Conservation (phyloP, 2,113 vertebrate genomes). For the Oncorhynchus nerka region DNA sequence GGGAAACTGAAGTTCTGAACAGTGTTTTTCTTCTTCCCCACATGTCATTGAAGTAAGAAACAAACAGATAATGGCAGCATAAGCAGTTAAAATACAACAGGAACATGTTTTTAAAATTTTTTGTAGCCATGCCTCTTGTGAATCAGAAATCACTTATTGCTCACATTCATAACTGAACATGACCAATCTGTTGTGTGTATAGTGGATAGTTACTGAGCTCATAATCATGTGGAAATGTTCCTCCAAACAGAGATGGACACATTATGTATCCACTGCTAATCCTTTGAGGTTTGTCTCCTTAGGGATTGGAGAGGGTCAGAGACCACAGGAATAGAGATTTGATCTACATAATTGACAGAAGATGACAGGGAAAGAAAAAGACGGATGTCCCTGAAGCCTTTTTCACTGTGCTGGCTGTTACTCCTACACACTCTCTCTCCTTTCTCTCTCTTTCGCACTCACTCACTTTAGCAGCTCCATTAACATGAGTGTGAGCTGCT, state of each 20-base stretch:
- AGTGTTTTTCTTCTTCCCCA: background rate
- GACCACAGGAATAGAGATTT: background rate
- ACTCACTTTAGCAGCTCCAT: no score
- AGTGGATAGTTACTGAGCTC: constrained; percentile 24
- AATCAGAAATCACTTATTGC: no score
- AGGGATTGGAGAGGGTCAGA: constrained; percentile 4
- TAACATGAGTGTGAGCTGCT: constrained; percentile 47
- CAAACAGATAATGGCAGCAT: background rate
- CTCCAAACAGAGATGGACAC: background rate
- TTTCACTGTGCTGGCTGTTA: no score
- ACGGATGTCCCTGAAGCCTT: no score
- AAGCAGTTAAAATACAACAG: no score
- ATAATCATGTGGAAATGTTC: constrained; percentile 25
- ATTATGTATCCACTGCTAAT: no score
- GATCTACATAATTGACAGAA: no score
- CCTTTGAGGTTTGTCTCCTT: no score
- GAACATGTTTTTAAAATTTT: no score
- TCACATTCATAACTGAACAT: constrained; percentile 2
- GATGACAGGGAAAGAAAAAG: no score
- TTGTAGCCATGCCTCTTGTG: no score
- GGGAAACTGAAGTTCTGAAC: background rate
- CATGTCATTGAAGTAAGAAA: background rate
- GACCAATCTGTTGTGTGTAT: constrained; percentile 3
- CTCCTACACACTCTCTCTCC: background rate
- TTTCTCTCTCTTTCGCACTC: no score